Evolutionary conservation across 2,113 vertebrate genomes (phyloP).

Genomic region (Plotosus lineatus): DNA sequence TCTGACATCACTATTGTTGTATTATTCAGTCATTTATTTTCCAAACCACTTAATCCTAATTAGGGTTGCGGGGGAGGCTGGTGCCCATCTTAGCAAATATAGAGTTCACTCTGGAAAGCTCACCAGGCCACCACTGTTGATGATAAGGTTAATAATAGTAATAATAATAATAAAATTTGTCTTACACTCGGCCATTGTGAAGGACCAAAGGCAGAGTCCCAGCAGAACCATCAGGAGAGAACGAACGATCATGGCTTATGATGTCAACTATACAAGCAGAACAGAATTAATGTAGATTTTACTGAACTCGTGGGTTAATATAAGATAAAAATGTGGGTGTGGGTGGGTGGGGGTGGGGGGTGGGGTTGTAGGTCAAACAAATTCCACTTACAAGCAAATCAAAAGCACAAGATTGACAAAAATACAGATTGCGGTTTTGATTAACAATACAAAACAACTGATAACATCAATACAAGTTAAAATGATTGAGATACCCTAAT

Average conservation of each 20-base stretch:
- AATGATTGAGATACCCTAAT: too few species aligned
- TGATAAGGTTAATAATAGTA: background rate
- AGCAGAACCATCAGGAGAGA: slow-evolving; percentile 59
- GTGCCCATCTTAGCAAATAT: too few species aligned
- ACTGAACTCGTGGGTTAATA: background rate
- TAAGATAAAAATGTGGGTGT: background rate
- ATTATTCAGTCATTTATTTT: too few species aligned
- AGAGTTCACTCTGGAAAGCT: too few species aligned
- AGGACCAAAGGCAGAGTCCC: slow-evolving; percentile 39
- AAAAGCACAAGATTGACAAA: background rate
- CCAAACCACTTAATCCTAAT: too few species aligned
- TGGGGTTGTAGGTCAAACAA: slow-evolving; percentile 18
- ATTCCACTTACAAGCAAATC: slow-evolving; percentile 46
- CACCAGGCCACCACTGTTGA: too few species aligned
- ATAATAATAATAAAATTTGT: background rate
- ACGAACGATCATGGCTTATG: background rate
- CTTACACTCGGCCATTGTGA: slow-evolving; percentile 51
- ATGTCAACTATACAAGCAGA: background rate
- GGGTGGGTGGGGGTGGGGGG: slow-evolving; percentile 8
- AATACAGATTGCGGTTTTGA: background rate
- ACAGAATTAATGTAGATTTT: background rate
- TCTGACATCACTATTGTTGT: too few species aligned
- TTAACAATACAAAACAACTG: too few species aligned
- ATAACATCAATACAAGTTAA: too few species aligned
- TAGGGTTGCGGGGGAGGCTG: too few species aligned